These are phyloP conservation scores for Cladopsammia gracilis DNA, from an alignment of 64 coral and sea anemone species.

Conservation along the genomic window DNA sequence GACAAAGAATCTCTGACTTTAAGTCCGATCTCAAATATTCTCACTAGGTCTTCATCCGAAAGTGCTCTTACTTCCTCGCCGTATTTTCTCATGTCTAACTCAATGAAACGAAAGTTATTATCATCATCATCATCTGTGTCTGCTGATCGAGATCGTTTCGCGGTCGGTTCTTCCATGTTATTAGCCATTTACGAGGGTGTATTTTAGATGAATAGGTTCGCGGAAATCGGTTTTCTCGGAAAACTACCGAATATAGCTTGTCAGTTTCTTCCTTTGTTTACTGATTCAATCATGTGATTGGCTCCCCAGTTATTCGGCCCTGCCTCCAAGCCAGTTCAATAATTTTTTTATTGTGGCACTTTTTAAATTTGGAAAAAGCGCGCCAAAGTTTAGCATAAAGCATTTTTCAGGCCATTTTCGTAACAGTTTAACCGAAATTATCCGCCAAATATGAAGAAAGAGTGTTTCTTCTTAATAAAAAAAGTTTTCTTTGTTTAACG, in stretches of 20 bases:
- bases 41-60: constrained; percentile 11
- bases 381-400: no score
- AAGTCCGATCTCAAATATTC: constrained; percentile 39
- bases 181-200: not conserved
- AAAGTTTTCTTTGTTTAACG: no score
- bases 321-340: no score
- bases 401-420: no score
- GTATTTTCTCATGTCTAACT: not conserved
- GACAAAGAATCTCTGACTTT: constrained; percentile 36
- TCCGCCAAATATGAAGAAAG: no score
- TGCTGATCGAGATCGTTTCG: not conserved
- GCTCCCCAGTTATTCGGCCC: no score
- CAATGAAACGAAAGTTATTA: not conserved
- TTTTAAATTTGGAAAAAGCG: no score
- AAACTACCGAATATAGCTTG: not conserved
- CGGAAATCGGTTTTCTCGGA: not conserved
- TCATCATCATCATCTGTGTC: not conserved
- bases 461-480: no score
- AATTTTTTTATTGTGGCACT: no score
- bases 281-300: not conserved
- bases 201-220: not conserved
- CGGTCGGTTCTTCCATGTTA: not conserved
- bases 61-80: not conserved
- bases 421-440: no score
- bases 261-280: not conserved